Percentiles rank a stretch among this genome's conserved stretches.
phyloP scores from a whole-genome alignment of 2,113 vertebrate species.

The Catharus minimus region DNA sequence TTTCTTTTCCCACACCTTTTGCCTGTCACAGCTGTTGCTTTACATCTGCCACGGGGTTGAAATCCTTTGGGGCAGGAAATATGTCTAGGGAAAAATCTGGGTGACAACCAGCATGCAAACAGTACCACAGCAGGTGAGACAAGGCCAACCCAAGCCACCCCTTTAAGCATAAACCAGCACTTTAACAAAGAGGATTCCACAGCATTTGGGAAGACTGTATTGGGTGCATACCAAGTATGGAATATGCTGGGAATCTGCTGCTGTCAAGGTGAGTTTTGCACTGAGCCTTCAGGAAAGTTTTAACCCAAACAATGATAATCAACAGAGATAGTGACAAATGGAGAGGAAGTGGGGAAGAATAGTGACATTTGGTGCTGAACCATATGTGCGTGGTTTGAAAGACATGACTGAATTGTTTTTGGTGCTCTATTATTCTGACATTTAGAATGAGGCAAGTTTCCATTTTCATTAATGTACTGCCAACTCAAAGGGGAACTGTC shows the following conservation, averaged over 20 bases:
- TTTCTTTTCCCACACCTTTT: not conserved
- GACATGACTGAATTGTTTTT: conserved; percentile 87
- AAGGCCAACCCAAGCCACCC: not conserved
- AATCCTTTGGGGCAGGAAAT: not conserved
- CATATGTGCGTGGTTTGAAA: conserved; percentile 88
- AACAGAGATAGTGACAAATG: conserved; percentile 63
- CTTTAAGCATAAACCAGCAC: not conserved
- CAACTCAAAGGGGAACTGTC: conserved; percentile 84
- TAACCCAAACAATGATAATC: conserved; percentile 69
- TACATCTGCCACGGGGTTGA: not conserved
- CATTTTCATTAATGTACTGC: conserved; percentile 86
- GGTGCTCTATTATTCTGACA: conserved; percentile 87
- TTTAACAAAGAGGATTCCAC: not conserved
- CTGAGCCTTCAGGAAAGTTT: conserved; percentile 50
- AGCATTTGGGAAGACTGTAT: not conserved
- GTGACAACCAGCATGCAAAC: not conserved
- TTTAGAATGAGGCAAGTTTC: conserved; percentile 86
- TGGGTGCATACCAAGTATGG: not conserved
- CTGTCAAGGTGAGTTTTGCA: conserved; percentile 46
- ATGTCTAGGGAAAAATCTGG: not conserved
- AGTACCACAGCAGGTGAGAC: not conserved
- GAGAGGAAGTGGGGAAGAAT: conserved; percentile 74
- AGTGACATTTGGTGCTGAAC: conserved; percentile 84
- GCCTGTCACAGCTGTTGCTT: not conserved
- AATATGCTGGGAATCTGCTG: not conserved